Percentiles rank a stretch among this genome's conserved stretches.
Evolutionary conservation across 1,140 invertebrate genomes (phyloP).

Genomic region (Drosophila insularis): DNA sequence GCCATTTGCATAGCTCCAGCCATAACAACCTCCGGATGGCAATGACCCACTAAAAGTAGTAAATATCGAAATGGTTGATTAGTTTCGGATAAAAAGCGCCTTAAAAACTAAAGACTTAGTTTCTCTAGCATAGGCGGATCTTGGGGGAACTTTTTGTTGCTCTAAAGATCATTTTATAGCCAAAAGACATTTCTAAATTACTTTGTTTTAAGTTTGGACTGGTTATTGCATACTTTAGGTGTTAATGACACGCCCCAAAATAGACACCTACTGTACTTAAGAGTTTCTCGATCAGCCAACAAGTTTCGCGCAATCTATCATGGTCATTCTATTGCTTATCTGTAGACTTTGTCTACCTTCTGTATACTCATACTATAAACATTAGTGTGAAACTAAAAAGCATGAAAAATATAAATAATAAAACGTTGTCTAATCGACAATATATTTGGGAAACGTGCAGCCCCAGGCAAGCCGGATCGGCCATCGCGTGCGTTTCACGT

Average conservation of each 20-base stretch:
- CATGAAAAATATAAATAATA: background rate
- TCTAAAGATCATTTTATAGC: background rate
- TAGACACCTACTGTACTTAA: background rate
- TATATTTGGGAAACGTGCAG: background rate
- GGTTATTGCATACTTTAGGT: no score
- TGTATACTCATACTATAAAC: background rate
- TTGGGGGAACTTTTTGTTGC: background rate
- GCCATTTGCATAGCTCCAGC: slow-evolving; percentile 95
- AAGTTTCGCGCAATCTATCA: background rate
- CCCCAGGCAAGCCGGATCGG: background rate
- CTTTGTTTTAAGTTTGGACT: background rate
- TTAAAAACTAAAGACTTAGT: background rate
- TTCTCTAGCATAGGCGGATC: no score
- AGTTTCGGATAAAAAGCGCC: background rate
- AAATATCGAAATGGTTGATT: background rate
- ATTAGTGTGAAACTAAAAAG: background rate
- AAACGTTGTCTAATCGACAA: slow-evolving; percentile 3
- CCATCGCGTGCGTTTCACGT: slow-evolving; percentile 56
- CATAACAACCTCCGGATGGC: slow-evolving; percentile 95
- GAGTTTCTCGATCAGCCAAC: background rate
- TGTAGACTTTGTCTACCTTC: background rate
- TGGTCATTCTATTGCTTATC: background rate
- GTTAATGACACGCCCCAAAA: background rate
- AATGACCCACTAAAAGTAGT: slow-evolving; percentile 93
- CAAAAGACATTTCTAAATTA: no score